A percentile compares a stretch with the other conserved stretches of the same genome.
Evolutionary conservation across 2,888 invertebrate genomes (phyloP).

Genomic region (Andrena camellia): DNA sequence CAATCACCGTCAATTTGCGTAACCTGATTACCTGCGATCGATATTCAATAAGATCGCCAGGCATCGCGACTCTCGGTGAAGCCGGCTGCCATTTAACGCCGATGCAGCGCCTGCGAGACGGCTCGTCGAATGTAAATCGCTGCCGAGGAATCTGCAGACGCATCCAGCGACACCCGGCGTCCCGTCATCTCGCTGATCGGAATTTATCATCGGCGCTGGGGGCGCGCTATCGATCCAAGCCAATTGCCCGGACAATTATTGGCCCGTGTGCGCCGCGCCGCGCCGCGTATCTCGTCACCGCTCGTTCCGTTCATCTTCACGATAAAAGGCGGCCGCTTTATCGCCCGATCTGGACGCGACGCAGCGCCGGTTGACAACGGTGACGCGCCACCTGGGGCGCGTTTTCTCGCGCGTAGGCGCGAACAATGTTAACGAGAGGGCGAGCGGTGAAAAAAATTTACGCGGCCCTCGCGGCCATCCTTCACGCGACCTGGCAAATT

Average conservation of each 20-base stretch:
- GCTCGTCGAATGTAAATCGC: conserved; percentile 27
- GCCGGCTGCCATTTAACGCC: not conserved
- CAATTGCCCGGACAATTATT: conserved; percentile 54
- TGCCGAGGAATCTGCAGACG: conserved; percentile 7
- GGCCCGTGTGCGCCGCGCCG: conserved; percentile 20
- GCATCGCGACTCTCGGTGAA: too few relatives aligned
- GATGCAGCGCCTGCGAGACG: conserved; percentile 1
- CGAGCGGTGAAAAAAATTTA: conserved; percentile 57
- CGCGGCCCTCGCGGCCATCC: conserved; percentile 41
- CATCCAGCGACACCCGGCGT: not conserved
- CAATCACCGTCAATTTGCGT: too few relatives aligned
- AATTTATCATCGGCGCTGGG: conserved; percentile 32
- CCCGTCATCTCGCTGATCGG: conserved; percentile 25
- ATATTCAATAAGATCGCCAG: too few relatives aligned
- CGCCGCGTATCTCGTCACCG: conserved; percentile 24
- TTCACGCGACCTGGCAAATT: conserved; percentile 25
- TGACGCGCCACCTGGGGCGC: conserved; percentile 67
- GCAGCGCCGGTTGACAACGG: conserved; percentile 59
- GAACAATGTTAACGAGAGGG: conserved; percentile 68
- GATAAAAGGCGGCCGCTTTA: conserved; percentile 63
- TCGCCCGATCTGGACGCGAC: conserved; percentile 63
- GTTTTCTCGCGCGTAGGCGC: conserved; percentile 66
- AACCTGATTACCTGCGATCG: too few relatives aligned
- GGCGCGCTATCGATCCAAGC: conserved; percentile 38
- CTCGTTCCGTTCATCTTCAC: conserved; percentile 39